Conservation (phyloP, 2,113 vertebrate species). For the Halichoerus grypus region DNA sequence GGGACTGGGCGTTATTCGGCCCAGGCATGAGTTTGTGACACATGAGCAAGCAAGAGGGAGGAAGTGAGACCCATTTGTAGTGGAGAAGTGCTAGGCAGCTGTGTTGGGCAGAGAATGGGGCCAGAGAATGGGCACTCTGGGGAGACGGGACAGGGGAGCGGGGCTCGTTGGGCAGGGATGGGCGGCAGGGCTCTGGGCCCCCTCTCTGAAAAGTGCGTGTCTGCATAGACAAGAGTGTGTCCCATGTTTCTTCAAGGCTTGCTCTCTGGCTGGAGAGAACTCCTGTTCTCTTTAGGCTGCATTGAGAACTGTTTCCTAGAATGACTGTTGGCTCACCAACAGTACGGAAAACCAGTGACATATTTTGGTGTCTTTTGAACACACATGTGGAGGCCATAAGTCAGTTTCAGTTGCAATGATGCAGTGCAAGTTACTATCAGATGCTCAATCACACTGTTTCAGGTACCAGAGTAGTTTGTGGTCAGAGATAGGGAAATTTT, state of each 20-base stretch:
- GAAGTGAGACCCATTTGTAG: background rate
- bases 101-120: background rate
- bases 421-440: background rate
- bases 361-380: background rate
- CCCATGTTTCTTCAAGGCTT: background rate
- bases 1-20: background rate
- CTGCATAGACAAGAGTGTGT: rapidly evolving
- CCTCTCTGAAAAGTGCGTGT: background rate
- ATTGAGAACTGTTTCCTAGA: background rate
- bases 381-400: background rate
- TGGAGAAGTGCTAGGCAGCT: background rate
- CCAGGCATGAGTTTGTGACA: background rate
- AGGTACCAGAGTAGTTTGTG: background rate
- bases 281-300: background rate
- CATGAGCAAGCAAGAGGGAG: background rate
- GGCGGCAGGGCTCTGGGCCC: background rate
- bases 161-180: background rate
- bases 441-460: background rate
- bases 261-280: background rate
- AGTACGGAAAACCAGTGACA: background rate
- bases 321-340: background rate
- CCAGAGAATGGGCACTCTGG: background rate
- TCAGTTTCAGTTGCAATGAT: background rate
- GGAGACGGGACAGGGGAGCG: background rate
- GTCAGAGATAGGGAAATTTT: background rate